phyloP scores from a whole-genome alignment of 2,113 vertebrate species.

The Boulengerochromis microlepis region DNA sequence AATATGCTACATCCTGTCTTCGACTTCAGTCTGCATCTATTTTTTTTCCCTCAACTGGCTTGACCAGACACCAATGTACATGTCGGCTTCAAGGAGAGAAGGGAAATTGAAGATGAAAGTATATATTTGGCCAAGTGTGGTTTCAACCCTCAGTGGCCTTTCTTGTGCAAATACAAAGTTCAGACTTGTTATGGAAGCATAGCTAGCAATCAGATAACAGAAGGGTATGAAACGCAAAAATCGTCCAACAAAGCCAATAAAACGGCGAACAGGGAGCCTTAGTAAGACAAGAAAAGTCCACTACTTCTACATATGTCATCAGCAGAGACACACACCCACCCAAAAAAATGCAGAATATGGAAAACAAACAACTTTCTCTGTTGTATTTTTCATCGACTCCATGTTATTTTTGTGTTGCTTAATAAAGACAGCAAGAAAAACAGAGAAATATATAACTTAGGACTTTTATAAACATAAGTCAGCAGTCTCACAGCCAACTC shows the following conservation, averaged over 20 bases:
- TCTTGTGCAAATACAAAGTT: constrained; percentile 18
- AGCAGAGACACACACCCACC: neutral
- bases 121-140: constrained; percentile 63
- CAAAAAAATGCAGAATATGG: neutral
- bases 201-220: constrained; percentile 48
- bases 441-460: neutral
- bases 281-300: neutral
- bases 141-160: constrained; percentile 16
- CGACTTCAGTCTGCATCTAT: constrained; percentile 70
- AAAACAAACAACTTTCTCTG: constrained; percentile 40
- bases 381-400: neutral
- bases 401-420: neutral
- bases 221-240: constrained; percentile 45
- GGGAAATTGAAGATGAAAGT: constrained; percentile 55
- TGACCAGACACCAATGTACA: constrained; percentile 43
- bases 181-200: constrained; percentile 64
- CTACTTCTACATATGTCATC: constrained; percentile 1
- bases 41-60: constrained; percentile 29
- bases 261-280: neutral
- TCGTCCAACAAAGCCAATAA: neutral
- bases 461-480: constrained; percentile 24
- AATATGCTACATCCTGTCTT: constrained; percentile 70
- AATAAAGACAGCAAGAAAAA: constrained; percentile 32
- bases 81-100: constrained; percentile 57
- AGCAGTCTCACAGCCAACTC: neutral